phyloP scores from a whole-genome alignment of 2,797 vertebrate genomes.

The Onychomys arenicola region DNA sequence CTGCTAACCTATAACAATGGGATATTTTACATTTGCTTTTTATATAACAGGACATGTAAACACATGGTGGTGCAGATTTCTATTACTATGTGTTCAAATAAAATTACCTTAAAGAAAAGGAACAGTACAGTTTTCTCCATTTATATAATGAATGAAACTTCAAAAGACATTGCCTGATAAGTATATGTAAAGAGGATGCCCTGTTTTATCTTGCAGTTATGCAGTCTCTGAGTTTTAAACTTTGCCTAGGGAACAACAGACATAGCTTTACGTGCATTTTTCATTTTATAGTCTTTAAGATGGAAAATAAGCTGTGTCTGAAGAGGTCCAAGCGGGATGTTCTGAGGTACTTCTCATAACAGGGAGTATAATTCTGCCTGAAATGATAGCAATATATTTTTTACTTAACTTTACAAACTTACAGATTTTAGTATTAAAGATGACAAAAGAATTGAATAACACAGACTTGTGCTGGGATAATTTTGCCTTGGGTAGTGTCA shows the following conservation, averaged over 20 bases:
- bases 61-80: not conserved
- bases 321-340: not conserved
- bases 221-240: constrained; percentile 59
- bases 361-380: constrained; percentile 8
- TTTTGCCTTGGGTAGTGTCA: constrained; percentile 25
- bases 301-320: constrained; percentile 63
- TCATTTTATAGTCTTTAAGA: constrained; percentile 66
- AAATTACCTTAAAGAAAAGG: constrained; percentile 30
- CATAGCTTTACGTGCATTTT: constrained; percentile 64
- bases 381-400: constrained; percentile 59
- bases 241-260: constrained; percentile 55
- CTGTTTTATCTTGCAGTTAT: constrained; percentile 24
- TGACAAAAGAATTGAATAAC: constrained; percentile 41
- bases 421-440: constrained; percentile 68
- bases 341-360: constrained; percentile 38
- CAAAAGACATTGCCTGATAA: not conserved
- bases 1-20: not conserved
- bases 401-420: constrained; percentile 55
- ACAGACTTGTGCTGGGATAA: constrained; percentile 12
- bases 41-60: not conserved
- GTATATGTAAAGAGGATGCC: constrained; percentile 8
- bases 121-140: not conserved
- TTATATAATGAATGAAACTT: constrained; percentile 53
- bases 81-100: not conserved
- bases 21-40: not conserved